Evolutionary conservation across 2,888 invertebrate species (phyloP).

Genomic region (Epistrophella euchroma): DNA sequence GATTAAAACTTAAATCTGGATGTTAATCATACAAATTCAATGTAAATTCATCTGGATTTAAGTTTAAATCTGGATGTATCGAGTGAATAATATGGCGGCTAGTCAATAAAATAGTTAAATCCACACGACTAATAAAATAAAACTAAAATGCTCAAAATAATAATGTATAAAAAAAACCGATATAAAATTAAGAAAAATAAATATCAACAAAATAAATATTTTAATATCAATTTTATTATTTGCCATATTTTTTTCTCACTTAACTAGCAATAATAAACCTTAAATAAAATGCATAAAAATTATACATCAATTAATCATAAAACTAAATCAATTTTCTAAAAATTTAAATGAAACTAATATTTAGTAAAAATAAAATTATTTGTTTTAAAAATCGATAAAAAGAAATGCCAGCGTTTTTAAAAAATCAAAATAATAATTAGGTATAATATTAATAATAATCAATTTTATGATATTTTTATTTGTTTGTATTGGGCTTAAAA

Average conservation of each 20-base stretch:
- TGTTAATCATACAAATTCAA: no score
- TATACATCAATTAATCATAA: constrained; percentile 21
- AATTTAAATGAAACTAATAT: constrained; percentile 35
- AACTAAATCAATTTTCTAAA: constrained; percentile 35
- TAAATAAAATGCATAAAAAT: constrained; percentile 19
- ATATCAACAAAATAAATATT: constrained; percentile 31
- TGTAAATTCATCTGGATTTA: no score
- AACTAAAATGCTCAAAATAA: background rate
- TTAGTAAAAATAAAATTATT: constrained; percentile 23
- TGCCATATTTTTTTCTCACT: constrained; percentile 16
- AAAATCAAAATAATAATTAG: constrained; percentile 19
- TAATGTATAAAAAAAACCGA: background rate
- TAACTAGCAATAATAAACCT: constrained; percentile 17
- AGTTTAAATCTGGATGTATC: no score
- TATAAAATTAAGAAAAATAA: background rate
- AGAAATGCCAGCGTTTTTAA: constrained; percentile 51
- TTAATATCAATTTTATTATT: constrained; percentile 65
- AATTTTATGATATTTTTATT: constrained; percentile 16
- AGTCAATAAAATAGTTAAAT: no score
- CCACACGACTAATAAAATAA: background rate
- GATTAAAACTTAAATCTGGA: no score
- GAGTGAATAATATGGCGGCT: no score
- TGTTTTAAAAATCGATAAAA: constrained; percentile 19
- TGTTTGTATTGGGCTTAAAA: constrained; percentile 51
- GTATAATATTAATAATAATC: constrained; percentile 8